Conservation (phyloP, 2,888 invertebrate species). For the Diaprepes abbreviatus region DNA sequence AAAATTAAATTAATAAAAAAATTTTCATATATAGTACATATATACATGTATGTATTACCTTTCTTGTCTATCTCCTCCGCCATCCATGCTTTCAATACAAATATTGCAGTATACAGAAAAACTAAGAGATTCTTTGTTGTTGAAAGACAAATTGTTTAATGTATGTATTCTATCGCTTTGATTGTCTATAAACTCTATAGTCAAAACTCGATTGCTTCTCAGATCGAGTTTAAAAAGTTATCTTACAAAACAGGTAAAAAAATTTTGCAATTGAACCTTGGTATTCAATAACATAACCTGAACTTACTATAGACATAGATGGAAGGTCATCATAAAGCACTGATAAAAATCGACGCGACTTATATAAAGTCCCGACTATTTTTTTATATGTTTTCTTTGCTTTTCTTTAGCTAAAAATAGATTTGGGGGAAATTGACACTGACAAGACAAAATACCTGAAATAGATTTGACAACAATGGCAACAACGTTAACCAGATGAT, state of each 20-base stretch:
- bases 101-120: neutral
- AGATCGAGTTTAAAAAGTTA: no score
- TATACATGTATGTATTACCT: constrained; percentile 57
- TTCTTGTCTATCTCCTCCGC: constrained; percentile 66
- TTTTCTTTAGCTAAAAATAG: constrained; percentile 7
- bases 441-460: neutral
- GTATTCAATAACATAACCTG: constrained; percentile 1
- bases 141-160: no score
- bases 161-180: no score
- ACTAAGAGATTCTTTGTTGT: no score
- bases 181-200: no score
- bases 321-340: constrained; percentile 1
- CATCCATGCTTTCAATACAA: constrained; percentile 61
- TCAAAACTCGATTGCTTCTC: no score
- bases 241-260: no score
- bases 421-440: neutral
- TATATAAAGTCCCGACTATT: neutral
- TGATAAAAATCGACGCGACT: neutral
- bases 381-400: neutral
- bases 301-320: neutral
- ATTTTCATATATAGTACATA: no score
- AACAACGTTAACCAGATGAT: constrained; percentile 3
- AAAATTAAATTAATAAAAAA: constrained; percentile 22
- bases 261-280: neutral
- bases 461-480: neutral